Evolutionary conservation across 2,888 invertebrate genomes (phyloP).

Genomic region (Teleiodes luculella): DNA sequence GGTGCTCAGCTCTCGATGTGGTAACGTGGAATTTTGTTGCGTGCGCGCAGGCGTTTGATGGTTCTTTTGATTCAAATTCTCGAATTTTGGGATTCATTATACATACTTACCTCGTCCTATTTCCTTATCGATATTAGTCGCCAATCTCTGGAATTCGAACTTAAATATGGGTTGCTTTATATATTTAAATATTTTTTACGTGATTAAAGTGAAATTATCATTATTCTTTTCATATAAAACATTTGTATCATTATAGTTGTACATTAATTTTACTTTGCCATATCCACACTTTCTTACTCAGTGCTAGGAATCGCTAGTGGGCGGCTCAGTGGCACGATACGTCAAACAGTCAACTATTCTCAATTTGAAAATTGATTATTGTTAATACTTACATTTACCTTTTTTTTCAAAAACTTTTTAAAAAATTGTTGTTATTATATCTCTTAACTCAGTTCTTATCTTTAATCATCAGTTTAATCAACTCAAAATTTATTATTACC

Average conservation of each 20-base stretch:
- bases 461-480: neutral
- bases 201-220: no score
- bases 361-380: neutral
- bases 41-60: neutral
- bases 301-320: conserved; percentile 12
- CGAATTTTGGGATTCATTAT: neutral
- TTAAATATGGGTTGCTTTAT: no score
- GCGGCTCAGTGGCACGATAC: conserved; percentile 11
- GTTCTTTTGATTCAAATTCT: neutral
- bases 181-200: no score
- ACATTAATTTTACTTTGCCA: neutral
- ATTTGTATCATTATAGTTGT: no score
- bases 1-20: conserved; percentile 1
- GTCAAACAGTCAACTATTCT: conserved; percentile 6
- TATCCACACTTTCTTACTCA: neutral
- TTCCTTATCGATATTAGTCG: no score
- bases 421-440: no score
- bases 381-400: neutral
- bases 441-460: neutral
- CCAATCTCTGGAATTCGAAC: no score
- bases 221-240: no score
- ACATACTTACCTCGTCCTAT: no score
- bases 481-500: neutral
- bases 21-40: conserved; percentile 8
- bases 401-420: no score